Conservation (phyloP, 2,797 vertebrate species). For the Tamandua tetradactyla region DNA sequence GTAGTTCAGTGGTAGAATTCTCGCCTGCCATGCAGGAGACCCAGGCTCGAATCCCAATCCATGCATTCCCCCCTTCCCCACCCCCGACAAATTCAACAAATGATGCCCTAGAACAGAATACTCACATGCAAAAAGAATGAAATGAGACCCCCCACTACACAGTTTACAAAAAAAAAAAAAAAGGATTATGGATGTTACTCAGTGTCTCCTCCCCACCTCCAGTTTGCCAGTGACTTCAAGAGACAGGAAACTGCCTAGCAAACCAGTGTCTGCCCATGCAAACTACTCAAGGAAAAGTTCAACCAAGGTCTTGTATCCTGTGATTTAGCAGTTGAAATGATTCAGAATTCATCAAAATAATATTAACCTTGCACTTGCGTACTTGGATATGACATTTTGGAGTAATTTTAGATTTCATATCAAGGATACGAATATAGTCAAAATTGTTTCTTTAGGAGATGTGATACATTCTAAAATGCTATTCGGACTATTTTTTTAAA, state of each 20-base stretch:
- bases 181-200: not conserved
- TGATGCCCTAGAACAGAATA: too few relatives aligned
- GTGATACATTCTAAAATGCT: not conserved
- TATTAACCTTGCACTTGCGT: slow-evolving; percentile 41
- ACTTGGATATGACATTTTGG: slow-evolving; percentile 29
- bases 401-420: slow-evolving; percentile 47
- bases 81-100: too few relatives aligned
- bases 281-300: slow-evolving; percentile 67
- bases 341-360: slow-evolving; percentile 70
- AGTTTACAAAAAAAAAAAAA: too few relatives aligned
- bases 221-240: slow-evolving; percentile 35
- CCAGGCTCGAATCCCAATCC: too few relatives aligned
- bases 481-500: not conserved
- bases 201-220: not conserved
- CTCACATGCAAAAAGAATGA: too few relatives aligned
- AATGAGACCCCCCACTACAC: too few relatives aligned
- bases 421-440: slow-evolving; percentile 10
- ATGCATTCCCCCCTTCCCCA: too few relatives aligned
- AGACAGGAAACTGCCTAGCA: slow-evolving; percentile 53
- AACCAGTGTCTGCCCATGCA: slow-evolving; percentile 54
- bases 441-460: slow-evolving; percentile 51
- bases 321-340: slow-evolving; percentile 65
- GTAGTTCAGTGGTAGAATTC: too few relatives aligned
- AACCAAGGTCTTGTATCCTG: slow-evolving; percentile 66
- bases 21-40: too few relatives aligned